Base-by-base conservation (phyloP, 2,113 vertebrate species). In the Platanista minor region DNA sequence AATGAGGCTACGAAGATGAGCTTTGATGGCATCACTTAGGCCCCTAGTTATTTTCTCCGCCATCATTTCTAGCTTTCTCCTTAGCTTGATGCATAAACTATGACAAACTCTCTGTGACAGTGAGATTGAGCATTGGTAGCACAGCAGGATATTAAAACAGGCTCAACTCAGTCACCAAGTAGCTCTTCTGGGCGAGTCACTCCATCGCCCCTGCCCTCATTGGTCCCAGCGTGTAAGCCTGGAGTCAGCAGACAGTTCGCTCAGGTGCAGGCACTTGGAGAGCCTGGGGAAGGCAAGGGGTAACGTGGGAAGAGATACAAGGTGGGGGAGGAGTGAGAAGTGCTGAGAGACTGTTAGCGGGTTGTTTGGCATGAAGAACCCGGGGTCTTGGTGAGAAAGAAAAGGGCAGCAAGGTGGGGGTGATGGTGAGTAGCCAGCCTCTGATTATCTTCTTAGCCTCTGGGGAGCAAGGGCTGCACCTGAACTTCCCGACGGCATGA, bases 1-100 rank as follows among this genome's bases (percentile, higher is more conserved):
- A 71, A 36, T 81, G 9, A 97, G 98, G 97, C 71, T 72, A 95
- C 84, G 96, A 94, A 98, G 97, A 94, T 69, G 80, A 86, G 75
- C 94, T 78, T 87, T 64, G 2, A 3, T 13, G 84, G 66, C 20
- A 1, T 27, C 8, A 1, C 67, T 57, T 3, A 39, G 90, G 8
- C 25, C 41, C 66, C 77, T 46, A 10, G 31, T 5, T 29, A 1
- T 5, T 69, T 62, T 43, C 82, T 67, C 10, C n/a, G 46, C n/a
- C 72, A 12, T 61, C 66, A 9, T 36, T 64, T 66, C 71, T 85
- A 52, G 41, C 3, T 61, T 57, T 64, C 77, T 39, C 69, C 91
- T 86, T 41, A 49, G 78, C 52, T 57, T 31, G 43, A 25, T 33
- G 54, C 43, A 8, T 3, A 11, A 43, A 46, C 54, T 31, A 4